Evolutionary conservation across 2,888 invertebrate genomes (phyloP).

Genomic region (Xylophagus ater): DNA sequence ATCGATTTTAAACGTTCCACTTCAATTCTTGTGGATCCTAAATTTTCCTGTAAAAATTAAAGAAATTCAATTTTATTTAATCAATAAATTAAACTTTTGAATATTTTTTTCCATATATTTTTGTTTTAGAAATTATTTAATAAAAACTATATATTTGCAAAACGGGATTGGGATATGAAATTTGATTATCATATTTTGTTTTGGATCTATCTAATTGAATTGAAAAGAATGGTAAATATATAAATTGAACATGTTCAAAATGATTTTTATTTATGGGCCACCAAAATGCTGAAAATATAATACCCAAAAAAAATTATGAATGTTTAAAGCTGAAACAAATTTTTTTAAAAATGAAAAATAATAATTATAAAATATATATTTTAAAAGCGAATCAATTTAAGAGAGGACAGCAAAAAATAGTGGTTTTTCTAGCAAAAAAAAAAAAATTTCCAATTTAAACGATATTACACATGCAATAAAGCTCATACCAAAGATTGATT

Average conservation of each 20-base stretch:
- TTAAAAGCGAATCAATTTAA: no score
- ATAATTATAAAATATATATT: neutral
- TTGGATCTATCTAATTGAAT: no score
- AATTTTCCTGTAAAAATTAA: slow-evolving; percentile 49
- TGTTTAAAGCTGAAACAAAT: neutral
- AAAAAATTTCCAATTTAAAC: no score
- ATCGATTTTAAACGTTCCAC: slow-evolving; percentile 50
- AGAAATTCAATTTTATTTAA: neutral
- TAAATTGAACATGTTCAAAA: no score
- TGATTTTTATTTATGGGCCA: slow-evolving; percentile 15
- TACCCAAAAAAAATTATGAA: neutral
- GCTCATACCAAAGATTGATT: no score
- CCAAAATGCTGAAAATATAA: slow-evolving; percentile 12
- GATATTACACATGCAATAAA: no score
- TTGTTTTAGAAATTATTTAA: neutral
- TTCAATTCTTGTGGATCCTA: slow-evolving; percentile 54
- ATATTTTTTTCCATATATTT: neutral
- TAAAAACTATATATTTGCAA: neutral
- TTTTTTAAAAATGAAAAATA: slow-evolving; percentile 2
- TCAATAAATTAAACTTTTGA: neutral
- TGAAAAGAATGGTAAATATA: no score
- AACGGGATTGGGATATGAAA: neutral
- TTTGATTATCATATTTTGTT: no score
- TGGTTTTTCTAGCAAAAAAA: no score
- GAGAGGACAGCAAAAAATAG: no score